These are phyloP conservation scores for Epinotia brunnichana DNA, from an alignment of 2,888 invertebrate species.

Conservation along the genomic window DNA sequence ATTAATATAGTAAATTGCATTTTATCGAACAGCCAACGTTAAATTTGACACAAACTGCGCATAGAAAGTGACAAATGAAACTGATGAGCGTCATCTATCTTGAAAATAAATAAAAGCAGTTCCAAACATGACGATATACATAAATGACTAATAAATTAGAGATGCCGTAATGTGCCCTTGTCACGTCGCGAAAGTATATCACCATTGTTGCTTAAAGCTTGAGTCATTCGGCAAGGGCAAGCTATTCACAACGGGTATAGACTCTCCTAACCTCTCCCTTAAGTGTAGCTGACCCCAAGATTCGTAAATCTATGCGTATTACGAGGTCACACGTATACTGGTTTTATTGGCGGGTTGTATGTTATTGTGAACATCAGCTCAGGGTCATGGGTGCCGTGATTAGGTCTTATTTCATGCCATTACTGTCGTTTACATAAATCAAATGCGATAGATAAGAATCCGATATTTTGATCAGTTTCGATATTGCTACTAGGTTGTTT, in stretches of 20 bases:
- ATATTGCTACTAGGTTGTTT: conserved; percentile 18
- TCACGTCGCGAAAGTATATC: conserved; percentile 32
- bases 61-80: conserved; percentile 13
- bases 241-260: background rate
- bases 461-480: conserved; percentile 23
- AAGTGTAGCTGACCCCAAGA: background rate
- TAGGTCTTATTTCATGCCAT: conserved; percentile 56
- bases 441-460: conserved; percentile 39
- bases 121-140: conserved; percentile 17
- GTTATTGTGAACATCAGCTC: conserved; percentile 39
- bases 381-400: conserved; percentile 60
- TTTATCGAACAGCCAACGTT: background rate
- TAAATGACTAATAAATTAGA: conserved; percentile 33
- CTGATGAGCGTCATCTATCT: background rate
- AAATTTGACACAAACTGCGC: conserved; percentile 7
- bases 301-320: background rate
- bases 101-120: background rate
- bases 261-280: background rate
- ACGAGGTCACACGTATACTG: background rate
- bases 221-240: conserved; percentile 50
- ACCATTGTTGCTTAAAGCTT: conserved; percentile 49
- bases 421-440: conserved; percentile 44
- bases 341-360: background rate
- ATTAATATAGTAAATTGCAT: background rate
- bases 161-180: conserved; percentile 30